Evolutionary conservation across 2,113 vertebrate species (phyloP), one percentile per base, ranked within the genome.

Genomic region (Leptosomus discolor): DNA sequence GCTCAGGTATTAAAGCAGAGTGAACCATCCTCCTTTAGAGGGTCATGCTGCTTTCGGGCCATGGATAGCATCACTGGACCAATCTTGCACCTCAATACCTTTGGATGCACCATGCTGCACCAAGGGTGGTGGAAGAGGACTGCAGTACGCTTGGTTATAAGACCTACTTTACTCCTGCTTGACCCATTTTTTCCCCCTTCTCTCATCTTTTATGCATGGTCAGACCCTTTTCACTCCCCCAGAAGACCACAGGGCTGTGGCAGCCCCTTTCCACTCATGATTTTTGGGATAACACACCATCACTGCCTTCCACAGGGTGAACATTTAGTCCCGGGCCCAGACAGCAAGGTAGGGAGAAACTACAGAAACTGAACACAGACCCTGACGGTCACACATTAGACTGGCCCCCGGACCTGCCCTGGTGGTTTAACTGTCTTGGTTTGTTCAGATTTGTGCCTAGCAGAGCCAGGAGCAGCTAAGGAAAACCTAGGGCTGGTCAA

Each of bases 141-240:
- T 41, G n/a, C 22, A 74, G 27, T 36, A 73, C 16, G 3, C 4
- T 21, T 0, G 0, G 29, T 43, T 51, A 18, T n/a, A 53, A 75
- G 16, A 58, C 9, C 16, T 50, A 22, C 19, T 81, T 77, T 45
- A 37, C 4, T 39, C 3, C 22, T 51, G 12, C 27, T 65, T 3
- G 1, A 56, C 8, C 3, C 5, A 8, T 50, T 37, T 79, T 83
- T 32, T 2, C 21, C 19, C 8, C 39, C 14, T 46, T 78, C 20
- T 60, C 12, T 37, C 7, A 6, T 63, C 13, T 37, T 75, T 13
- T 54, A 7, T 67, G 16, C 15, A 1, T 21, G 7, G 6, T 61
- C 58, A 29, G 20, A 32, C 12, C 20, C 27, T 73, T 75, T 82
- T 64, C 58, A 43, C 19, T 36, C 5, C 15, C 10, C 34, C 23